Percentiles rank a stretch among this genome's conserved stretches.
Conservation (phyloP, 2,888 invertebrate genomes). For the Chymomyza fuscimana region DNA sequence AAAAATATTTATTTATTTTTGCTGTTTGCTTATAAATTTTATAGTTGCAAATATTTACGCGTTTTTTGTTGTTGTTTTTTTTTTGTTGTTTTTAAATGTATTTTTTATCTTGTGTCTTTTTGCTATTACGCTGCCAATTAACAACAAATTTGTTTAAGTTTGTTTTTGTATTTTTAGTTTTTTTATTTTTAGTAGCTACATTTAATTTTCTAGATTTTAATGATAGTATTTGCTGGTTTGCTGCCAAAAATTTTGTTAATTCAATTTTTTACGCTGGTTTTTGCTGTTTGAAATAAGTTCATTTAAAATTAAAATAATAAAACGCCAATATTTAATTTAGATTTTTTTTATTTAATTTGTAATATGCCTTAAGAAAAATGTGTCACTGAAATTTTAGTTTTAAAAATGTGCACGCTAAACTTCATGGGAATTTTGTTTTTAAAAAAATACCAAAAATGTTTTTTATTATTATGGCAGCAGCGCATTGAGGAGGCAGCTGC, state of each 20-base stretch:
- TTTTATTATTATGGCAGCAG: conserved; percentile 31
- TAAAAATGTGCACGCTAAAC: conserved; percentile 64
- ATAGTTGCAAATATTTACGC: conserved; percentile 31
- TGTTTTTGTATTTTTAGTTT: neutral
- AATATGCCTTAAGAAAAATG: neutral
- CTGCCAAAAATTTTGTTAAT: conserved; percentile 35
- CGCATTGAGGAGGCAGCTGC: conserved; percentile 34
- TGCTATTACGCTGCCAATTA: conserved; percentile 21
- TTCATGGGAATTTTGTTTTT: conserved; percentile 43
- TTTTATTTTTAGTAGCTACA: conserved; percentile 51
- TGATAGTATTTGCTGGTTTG: conserved; percentile 51
- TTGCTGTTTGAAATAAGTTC: conserved; percentile 32
- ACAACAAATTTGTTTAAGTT: neutral
- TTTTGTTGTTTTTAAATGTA: neutral
- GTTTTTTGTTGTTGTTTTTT: conserved; percentile 13
- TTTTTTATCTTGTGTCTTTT: neutral
- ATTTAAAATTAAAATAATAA: neutral
- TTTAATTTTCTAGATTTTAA: conserved; percentile 62
- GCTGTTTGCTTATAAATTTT: conserved; percentile 14
- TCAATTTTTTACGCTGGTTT: conserved; percentile 23
- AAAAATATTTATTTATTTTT: conserved; percentile 69
- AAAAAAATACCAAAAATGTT: conserved; percentile 29
- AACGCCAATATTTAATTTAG: conserved; percentile 36
- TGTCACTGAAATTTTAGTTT: too few relatives aligned
- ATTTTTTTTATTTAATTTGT: conserved; percentile 46